Evolutionary conservation across 2,888 invertebrate genomes (phyloP), one percentile per base, ranked within the genome.

Genomic region (Meteorus cinctellus): DNA sequence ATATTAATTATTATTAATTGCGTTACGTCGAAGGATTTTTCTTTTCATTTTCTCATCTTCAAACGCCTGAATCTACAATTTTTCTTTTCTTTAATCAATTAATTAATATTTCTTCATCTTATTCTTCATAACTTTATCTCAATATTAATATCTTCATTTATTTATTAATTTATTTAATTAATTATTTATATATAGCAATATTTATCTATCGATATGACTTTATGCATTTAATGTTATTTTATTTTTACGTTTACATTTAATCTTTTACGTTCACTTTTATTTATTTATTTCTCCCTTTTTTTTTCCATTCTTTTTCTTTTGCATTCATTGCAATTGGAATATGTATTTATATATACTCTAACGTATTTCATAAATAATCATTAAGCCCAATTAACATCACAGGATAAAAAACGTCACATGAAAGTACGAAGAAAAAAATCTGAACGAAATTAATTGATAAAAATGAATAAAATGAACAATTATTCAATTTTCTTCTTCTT

Each of bases 201-300:
- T 41, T 41, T 19, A 55, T 55, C n/a, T 55, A 55, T 55, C 55
- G 55, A 55, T 55, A 55, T 55, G 55, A 55, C 19, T 55, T 55
- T 55, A 55, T 55, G 55, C 24, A 55, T 19, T 19, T 6, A 55
- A 19, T 55, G 6, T 24, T 10, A n/a, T 55, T 19, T 55, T 24
- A n/a, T 19, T n/a, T 48, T 41, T 41, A 12, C 12, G 0, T 41
- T 41, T 41, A 4, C 2, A 34, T 34, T 34, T 34, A 34, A 34
- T 34, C 34, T 34, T 8, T 34, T 8, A 34, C 34, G 0, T 34
- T 34, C 8, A 41, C 8, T 41, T 41, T 41, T 41, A 41, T 41
- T 41, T 41, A 8, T 41, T 12, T 12, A 41, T 41, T 41, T 41
- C 12, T 41, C 2, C 34, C 34, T 8, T 8, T 6, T 8, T 4